phyloP scores from a whole-genome alignment of 2,113 vertebrate genomes.

The Paratilapia polleni region DNA sequence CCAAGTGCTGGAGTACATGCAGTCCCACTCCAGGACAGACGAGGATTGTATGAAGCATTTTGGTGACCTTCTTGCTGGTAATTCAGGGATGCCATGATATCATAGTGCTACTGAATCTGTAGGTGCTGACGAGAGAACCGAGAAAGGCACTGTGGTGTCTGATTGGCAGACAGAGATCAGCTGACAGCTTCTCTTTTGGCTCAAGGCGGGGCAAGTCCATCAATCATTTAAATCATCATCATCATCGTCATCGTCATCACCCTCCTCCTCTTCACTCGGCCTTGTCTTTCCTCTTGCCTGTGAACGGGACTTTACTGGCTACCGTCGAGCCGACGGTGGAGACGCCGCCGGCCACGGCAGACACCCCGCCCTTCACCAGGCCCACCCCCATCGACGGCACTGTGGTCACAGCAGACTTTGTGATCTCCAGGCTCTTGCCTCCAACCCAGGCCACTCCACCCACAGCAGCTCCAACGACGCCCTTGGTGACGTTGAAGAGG shows the following conservation, averaged over 20 bases:
- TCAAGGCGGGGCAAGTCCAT: slow-evolving; percentile 58
- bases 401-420: slow-evolving; percentile 79
- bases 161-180: slow-evolving; percentile 46
- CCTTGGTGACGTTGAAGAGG: slow-evolving; percentile 81
- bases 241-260: not conserved
- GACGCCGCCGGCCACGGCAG: slow-evolving; percentile 81
- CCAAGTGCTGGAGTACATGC: not conserved
- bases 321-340: slow-evolving; percentile 80
- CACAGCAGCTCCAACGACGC: slow-evolving; percentile 80
- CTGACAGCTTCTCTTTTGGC: slow-evolving; percentile 45
- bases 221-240: slow-evolving; percentile 28
- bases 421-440: slow-evolving; percentile 81
- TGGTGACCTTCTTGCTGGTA: slow-evolving; percentile 14
- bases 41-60: not conserved
- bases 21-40: not conserved
- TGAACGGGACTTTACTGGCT: slow-evolving; percentile 81
- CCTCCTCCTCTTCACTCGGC: slow-evolving; percentile 72
- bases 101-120: slow-evolving; percentile 9
- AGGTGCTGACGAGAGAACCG: slow-evolving; percentile 5
- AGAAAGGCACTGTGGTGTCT: slow-evolving; percentile 54
- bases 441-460: slow-evolving; percentile 84
- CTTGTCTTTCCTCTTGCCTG: slow-evolving; percentile 83
- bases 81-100: slow-evolving; percentile 5
- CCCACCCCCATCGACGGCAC: slow-evolving; percentile 79
- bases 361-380: slow-evolving; percentile 82